Conservation (phyloP, 2,797 vertebrate genomes). For the Moxostoma hubbsi region DNA sequence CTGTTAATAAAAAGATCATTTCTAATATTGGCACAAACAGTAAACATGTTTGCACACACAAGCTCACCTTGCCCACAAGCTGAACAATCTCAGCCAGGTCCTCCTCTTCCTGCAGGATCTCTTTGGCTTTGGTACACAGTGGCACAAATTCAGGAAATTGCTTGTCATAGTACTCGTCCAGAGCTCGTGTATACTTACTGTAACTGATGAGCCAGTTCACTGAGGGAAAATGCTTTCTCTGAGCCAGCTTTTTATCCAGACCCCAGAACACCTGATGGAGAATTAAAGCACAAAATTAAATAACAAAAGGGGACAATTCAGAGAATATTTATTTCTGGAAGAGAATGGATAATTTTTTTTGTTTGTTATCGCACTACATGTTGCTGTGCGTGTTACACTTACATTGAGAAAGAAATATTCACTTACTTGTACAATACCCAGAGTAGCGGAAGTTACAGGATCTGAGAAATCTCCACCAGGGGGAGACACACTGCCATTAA, state of each 20-base stretch:
- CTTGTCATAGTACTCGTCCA: conserved; percentile 97
- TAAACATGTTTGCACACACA: background rate
- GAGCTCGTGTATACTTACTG: conserved; percentile 94
- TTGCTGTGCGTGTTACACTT: background rate
- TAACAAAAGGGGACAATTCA: background rate
- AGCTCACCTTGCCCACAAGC: conserved; percentile 94
- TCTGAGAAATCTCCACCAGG: conserved; percentile 99
- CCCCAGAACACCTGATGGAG: conserved; percentile 92
- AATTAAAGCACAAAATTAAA: background rate
- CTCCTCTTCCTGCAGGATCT: conserved; percentile 98
- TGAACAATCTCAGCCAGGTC: conserved; percentile 98
- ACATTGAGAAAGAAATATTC: background rate
- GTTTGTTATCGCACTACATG: background rate
- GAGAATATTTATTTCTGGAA: background rate
- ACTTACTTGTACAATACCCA: conserved; percentile 95
- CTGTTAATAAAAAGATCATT: too few species aligned
- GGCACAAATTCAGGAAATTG: conserved; percentile 97
- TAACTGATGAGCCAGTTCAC: conserved; percentile 99
- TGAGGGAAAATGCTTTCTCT: conserved; percentile 97
- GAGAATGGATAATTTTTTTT: background rate
- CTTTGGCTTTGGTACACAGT: conserved; percentile 95
- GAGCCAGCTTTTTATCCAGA: conserved; percentile 97
- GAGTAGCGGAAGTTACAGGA: conserved; percentile 96
- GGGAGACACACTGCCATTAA: conserved; percentile 88
- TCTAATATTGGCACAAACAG: background rate